Conservation (phyloP, 1,140 invertebrate genomes). For the Geopemphigus sp. region DNA sequence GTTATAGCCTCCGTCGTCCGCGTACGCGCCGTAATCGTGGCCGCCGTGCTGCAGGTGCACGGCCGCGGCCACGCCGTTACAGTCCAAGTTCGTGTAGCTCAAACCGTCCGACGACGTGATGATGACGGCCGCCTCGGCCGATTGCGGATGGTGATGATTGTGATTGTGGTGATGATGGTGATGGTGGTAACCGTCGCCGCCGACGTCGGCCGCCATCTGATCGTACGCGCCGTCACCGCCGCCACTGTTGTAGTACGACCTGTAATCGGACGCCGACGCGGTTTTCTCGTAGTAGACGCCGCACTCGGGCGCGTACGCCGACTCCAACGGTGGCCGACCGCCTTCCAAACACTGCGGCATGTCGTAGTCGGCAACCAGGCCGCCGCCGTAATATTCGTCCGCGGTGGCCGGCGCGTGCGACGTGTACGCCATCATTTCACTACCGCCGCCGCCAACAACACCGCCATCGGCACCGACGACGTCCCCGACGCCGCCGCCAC, state of each 20-base stretch:
- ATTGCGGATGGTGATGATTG: slow-evolving; percentile 39
- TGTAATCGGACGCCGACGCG: slow-evolving; percentile 3
- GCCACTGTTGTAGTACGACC: slow-evolving; percentile 9
- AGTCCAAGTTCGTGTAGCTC: slow-evolving; percentile 88
- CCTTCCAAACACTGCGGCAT: slow-evolving; percentile 19
- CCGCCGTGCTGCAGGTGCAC: not conserved
- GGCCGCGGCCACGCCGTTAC: slow-evolving; percentile 54
- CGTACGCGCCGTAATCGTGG: slow-evolving; percentile 50
- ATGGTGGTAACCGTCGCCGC: slow-evolving; percentile 2
- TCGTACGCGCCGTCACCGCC: not conserved
- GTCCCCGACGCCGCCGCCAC: not conserved
- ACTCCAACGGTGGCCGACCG: not conserved
- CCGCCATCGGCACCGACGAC: not conserved
- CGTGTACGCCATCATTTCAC: slow-evolving; percentile 15
- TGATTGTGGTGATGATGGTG: slow-evolving; percentile 32
- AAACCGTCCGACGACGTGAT: slow-evolving; percentile 81
- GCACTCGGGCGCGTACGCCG: slow-evolving; percentile 22
- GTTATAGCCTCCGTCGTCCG: slow-evolving; percentile 35
- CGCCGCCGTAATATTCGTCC: slow-evolving; percentile 27
- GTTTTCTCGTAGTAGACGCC: slow-evolving; percentile 35
- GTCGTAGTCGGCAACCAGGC: slow-evolving; percentile 33
- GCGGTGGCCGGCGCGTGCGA: not conserved
- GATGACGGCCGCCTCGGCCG: slow-evolving; percentile 57
- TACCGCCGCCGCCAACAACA: not conserved
- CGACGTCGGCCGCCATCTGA: not conserved